phyloP scores from a whole-genome alignment of 2,888 invertebrate species.

The Eurytoma californica region DNA sequence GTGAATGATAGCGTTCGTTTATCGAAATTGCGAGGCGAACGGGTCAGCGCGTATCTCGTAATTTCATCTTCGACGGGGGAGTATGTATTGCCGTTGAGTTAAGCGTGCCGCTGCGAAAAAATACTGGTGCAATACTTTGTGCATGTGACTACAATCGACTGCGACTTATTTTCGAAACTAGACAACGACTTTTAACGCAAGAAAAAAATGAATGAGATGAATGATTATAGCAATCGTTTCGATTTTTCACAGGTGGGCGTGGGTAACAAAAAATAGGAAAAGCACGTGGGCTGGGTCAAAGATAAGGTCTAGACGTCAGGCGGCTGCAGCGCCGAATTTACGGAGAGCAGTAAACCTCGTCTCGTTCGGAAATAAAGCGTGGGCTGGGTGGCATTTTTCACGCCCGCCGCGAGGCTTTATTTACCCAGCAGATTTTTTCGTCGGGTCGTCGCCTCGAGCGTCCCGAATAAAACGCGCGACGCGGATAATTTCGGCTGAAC shows the following conservation, averaged over 20 bases:
- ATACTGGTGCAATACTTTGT: no score
- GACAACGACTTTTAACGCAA: no score
- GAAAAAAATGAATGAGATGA: no score
- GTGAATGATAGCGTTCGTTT: neutral
- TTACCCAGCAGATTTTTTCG: constrained; percentile 1
- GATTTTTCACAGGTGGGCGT: neutral
- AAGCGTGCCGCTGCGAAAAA: no score
- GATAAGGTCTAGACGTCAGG: constrained; percentile 43
- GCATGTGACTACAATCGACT: no score
- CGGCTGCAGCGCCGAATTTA: constrained; percentile 46
- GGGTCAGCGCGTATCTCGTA: no score
- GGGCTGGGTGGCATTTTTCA: neutral
- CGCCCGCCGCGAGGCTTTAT: neutral
- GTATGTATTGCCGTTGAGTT: no score
- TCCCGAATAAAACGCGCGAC: neutral
- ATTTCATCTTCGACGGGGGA: no score
- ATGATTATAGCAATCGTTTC: neutral
- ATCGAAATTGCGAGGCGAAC: neutral
- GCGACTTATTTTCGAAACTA: no score
- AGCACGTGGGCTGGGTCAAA: constrained; percentile 7
- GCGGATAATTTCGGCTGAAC: neutral
- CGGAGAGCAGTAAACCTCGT: constrained; percentile 33
- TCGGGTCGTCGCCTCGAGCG: neutral
- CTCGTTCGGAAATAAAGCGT: neutral
- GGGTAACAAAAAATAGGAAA: neutral